Conservation (phyloP, 1,140 invertebrate genomes). For the Antheraea pernyi region DNA sequence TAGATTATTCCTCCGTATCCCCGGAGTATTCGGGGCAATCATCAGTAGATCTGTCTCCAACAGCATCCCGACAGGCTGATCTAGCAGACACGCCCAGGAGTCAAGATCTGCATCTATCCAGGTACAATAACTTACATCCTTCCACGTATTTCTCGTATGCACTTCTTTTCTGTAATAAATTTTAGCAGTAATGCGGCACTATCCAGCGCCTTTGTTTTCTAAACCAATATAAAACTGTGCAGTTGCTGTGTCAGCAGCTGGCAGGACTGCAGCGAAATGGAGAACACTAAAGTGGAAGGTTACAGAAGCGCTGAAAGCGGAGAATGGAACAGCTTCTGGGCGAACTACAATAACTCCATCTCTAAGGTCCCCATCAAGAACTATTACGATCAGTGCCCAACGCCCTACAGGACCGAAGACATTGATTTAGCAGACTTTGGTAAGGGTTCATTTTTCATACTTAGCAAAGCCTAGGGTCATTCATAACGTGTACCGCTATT, state of each 20-base stretch:
- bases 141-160: too few species aligned
- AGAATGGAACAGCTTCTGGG: constrained; percentile 68
- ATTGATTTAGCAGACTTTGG: constrained; percentile 54
- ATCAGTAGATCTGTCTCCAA: constrained; percentile 41
- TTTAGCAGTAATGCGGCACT: too few species aligned
- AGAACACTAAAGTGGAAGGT: constrained; percentile 12
- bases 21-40: constrained; percentile 58
- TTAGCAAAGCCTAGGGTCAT: too few species aligned
- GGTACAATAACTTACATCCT: constrained; percentile 24
- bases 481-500: too few species aligned
- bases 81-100: constrained; percentile 36
- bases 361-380: constrained; percentile 40
- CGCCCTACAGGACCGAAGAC: constrained; percentile 60
- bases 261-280: constrained; percentile 40
- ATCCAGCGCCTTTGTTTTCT: too few species aligned
- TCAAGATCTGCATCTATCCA: constrained; percentile 48
- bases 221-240: too few species aligned
- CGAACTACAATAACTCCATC: constrained; percentile 61
- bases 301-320: constrained; percentile 25
- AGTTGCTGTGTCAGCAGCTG: constrained; percentile 48
- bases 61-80: constrained; percentile 22
- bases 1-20: constrained; percentile 58
- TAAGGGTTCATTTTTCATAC: constrained; percentile 17
- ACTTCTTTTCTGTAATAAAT: too few species aligned
- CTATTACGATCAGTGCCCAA: constrained; percentile 68